phyloP scores from a whole-genome alignment of 2,113 vertebrate species.

The Lynx canadensis region DNA sequence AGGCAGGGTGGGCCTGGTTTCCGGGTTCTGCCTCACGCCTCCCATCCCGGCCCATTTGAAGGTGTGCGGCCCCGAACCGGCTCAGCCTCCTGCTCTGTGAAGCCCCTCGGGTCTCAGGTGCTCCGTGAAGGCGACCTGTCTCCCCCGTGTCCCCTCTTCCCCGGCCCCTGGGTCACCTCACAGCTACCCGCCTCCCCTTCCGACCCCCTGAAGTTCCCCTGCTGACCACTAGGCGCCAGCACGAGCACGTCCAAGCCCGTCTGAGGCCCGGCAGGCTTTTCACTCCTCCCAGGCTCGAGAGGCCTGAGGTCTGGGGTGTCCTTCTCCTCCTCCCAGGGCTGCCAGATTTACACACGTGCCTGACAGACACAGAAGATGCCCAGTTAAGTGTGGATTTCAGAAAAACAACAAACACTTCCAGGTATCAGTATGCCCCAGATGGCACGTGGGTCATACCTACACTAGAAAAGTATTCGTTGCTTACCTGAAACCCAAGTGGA shows the following conservation, averaged over 20 bases:
- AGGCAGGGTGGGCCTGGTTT: rapidly evolving
- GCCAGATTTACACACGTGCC: not conserved
- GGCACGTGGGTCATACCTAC: not conserved
- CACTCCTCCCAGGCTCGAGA: not conserved
- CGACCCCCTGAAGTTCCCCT: not conserved
- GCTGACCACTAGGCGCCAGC: conserved; percentile 19
- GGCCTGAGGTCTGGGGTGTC: not conserved
- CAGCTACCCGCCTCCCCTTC: not conserved
- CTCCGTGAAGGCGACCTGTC: not conserved
- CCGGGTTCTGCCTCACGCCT: not conserved
- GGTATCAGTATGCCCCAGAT: not conserved
- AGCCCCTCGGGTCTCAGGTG: not conserved
- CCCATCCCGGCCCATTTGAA: not conserved
- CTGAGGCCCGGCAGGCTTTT: not conserved
- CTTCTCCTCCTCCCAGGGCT: not conserved
- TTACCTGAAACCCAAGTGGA: not conserved
- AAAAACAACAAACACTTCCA: not conserved
- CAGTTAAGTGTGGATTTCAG: not conserved
- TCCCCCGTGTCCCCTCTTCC: not conserved
- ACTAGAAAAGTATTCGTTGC: not conserved
- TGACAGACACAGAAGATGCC: not conserved
- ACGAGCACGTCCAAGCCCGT: not conserved
- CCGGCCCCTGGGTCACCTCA: not conserved
- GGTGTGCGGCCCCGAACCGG: not conserved
- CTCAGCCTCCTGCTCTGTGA: not conserved